These are phyloP conservation scores for Shargacucullia verbasci DNA, from an alignment of 2,888 invertebrate species.

Conservation along the genomic window DNA sequence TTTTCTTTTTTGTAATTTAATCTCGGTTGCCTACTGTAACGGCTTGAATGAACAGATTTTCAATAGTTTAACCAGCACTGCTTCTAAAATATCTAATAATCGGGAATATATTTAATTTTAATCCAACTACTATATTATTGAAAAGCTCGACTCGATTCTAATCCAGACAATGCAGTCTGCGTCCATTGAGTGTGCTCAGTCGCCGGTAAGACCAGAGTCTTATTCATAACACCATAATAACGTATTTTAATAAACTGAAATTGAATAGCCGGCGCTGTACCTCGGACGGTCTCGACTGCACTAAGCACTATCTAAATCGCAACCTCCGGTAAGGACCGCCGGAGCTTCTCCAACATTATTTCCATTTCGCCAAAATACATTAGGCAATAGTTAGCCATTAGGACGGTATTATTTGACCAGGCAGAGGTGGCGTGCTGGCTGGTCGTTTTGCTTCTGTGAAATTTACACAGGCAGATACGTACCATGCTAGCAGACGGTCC, in stretches of 20 bases:
- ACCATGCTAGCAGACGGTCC: constrained; percentile 76
- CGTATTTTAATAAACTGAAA: constrained; percentile 77
- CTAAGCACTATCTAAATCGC: constrained; percentile 79
- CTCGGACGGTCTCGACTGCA: constrained; percentile 69
- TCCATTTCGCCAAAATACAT: constrained; percentile 85
- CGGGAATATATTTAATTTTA: not conserved
- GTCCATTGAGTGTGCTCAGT: constrained; percentile 38
- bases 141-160: constrained; percentile 31
- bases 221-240: constrained; percentile 62
- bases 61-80: too few species aligned
- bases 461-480: constrained; percentile 84
- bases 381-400: constrained; percentile 87
- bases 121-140: not conserved
- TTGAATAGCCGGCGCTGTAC: constrained; percentile 69
- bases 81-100: too few species aligned
- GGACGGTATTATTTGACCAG: constrained; percentile 86
- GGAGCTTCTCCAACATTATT: constrained; percentile 72
- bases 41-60: too few species aligned
- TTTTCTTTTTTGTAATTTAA: constrained; percentile 36
- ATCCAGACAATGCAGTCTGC: constrained; percentile 19
- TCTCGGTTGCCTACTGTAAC: too few species aligned
- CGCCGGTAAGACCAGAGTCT: constrained; percentile 37
- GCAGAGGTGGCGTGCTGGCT: constrained; percentile 83
- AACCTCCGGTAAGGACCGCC: constrained; percentile 73
- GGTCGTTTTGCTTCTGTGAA: constrained; percentile 79